These are phyloP conservation scores for Geodia barretti DNA, from an alignment of 37 sponge, comb jelly and placozoan species.

Conservation along the genomic window DNA sequence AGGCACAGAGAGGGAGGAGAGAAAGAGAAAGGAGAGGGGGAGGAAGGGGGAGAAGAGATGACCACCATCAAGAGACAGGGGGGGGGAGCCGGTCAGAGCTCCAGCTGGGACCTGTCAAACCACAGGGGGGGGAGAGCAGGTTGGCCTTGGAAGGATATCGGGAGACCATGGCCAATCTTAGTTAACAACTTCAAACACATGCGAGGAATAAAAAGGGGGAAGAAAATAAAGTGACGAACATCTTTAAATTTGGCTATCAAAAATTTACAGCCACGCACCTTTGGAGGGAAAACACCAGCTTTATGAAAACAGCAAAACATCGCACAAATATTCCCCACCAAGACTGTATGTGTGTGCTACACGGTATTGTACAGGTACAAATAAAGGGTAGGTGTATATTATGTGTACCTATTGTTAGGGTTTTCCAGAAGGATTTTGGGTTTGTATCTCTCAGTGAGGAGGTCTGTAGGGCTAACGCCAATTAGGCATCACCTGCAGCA, in stretches of 20 bases:
- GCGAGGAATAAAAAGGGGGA: neutral
- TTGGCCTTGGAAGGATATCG: constrained; percentile 57
- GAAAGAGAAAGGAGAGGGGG: no score
- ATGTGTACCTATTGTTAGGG: constrained; percentile 67
- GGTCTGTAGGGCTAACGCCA: constrained; percentile 55
- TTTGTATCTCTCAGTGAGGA: constrained; percentile 64
- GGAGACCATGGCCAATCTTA: no score
- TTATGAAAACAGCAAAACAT: no score
- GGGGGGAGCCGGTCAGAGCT: constrained; percentile 55
- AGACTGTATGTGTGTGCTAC: neutral
- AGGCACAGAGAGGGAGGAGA: no score
- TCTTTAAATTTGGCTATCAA: no score
- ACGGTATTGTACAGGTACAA: neutral
- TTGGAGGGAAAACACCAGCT: no score
- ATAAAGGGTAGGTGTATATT: neutral
- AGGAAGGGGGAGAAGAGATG: no score
- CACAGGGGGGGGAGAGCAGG: constrained; percentile 63
- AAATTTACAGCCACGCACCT: no score
- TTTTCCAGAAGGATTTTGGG: constrained; percentile 66
- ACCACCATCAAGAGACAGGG: constrained; percentile 39
- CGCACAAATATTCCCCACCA: neutral
- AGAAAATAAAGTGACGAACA: neutral
- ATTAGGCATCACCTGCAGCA: constrained; percentile 75
- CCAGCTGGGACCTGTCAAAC: constrained; percentile 61
- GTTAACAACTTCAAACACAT: no score